These are phyloP conservation scores for Cactoblastis cactorum DNA, from an alignment of 2,888 invertebrate species.

Conservation along the genomic window DNA sequence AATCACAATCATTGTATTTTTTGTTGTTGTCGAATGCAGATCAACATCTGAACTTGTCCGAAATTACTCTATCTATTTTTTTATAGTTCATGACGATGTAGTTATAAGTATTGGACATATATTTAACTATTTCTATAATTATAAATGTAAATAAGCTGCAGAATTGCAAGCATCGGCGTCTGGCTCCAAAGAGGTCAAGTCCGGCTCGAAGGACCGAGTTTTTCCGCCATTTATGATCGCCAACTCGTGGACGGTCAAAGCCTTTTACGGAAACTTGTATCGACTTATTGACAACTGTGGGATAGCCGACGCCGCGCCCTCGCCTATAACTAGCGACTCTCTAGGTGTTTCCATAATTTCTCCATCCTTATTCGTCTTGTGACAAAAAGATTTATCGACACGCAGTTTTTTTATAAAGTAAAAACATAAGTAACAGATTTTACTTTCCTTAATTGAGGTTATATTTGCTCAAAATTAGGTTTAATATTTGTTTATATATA, in stretches of 20 bases:
- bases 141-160: slow-evolving; percentile 15
- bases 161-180: slow-evolving; percentile 32
- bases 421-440: no score
- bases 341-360: slow-evolving; percentile 66
- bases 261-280: slow-evolving; percentile 71
- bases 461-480: no score
- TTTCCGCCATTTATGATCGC: slow-evolving; percentile 69
- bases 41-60: no score
- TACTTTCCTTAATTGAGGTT: no score
- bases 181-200: slow-evolving; percentile 63
- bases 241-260: slow-evolving; percentile 47
- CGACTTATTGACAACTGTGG: slow-evolving; percentile 71
- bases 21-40: neutral
- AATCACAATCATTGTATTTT: slow-evolving; percentile 35
- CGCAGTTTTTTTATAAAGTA: slow-evolving; percentile 19
- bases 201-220: slow-evolving; percentile 66
- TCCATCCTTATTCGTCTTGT: slow-evolving; percentile 46
- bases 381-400: slow-evolving; percentile 18
- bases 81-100: no score
- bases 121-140: no score
- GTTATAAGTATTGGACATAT: no score
- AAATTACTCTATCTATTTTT: neutral
- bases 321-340: slow-evolving; percentile 58
- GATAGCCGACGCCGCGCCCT: slow-evolving; percentile 57
- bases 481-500: no score